Evolutionary conservation across 1,140 invertebrate species (phyloP).

Genomic region (Rhagoletis zephyria): DNA sequence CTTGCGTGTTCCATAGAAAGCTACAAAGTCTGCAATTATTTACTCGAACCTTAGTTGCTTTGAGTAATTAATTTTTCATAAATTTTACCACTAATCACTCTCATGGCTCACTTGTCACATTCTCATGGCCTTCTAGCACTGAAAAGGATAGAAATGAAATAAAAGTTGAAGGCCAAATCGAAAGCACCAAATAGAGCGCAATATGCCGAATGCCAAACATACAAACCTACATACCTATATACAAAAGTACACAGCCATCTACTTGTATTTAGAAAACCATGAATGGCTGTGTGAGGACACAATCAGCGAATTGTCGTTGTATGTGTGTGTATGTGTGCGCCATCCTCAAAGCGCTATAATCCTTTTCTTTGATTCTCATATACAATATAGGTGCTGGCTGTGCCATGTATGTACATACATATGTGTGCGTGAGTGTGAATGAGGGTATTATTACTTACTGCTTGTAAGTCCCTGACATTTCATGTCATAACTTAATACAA

Average conservation of each 20-base stretch:
- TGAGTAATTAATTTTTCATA: slow-evolving; percentile 42
- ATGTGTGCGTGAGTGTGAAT: neutral
- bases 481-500: slow-evolving; percentile 43
- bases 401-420: neutral
- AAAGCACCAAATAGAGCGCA: slow-evolving; percentile 1
- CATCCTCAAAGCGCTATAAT: neutral
- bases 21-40: neutral
- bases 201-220: neutral
- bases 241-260: neutral
- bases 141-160: neutral
- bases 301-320: neutral
- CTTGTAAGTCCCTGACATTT: slow-evolving; percentile 40
- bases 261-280: neutral
- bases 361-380: neutral
- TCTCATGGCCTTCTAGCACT: slow-evolving; percentile 28
- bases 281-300: neutral
- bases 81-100: slow-evolving; percentile 46
- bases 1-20: too few relatives aligned
- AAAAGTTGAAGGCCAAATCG: neutral
- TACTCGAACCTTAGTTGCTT: neutral
- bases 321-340: neutral
- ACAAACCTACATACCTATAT: neutral
- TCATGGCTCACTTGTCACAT: slow-evolving; percentile 47
- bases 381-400: neutral
- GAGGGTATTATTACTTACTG: neutral